phyloP scores from a whole-genome alignment of 2,888 invertebrate genomes.

The Papilio gigon region DNA sequence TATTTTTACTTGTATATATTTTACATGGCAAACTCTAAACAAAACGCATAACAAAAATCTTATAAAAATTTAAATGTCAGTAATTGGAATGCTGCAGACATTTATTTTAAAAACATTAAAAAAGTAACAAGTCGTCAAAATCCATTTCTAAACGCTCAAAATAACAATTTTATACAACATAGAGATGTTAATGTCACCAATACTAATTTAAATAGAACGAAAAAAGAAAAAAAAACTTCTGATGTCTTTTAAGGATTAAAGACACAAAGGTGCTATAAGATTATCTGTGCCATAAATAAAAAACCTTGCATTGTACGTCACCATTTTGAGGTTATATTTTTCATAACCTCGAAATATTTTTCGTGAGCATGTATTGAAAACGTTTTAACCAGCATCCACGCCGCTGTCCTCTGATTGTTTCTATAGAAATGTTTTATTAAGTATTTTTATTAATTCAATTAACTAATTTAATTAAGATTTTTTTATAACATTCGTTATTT shows the following conservation, averaged over 20 bases:
- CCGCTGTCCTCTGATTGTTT: neutral
- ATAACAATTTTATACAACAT: neutral
- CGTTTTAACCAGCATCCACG: neutral
- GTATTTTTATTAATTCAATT: neutral
- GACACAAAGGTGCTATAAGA: neutral
- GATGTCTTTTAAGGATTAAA: neutral
- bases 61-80: no score
- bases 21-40: no score
- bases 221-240: neutral
- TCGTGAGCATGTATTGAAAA: neutral
- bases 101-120: neutral
- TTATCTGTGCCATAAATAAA: neutral
- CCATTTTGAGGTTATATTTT: neutral
- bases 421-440: neutral
- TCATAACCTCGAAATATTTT: neutral
- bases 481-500: neutral
- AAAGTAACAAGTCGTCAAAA: neutral
- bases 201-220: neutral
- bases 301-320: neutral
- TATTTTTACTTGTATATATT: no score
- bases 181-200: no score
- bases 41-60: no score
- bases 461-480: neutral
- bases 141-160: neutral
- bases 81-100: neutral